phyloP scores from a whole-genome alignment of 2,113 vertebrate genomes.

The Oreochromis aureus region DNA sequence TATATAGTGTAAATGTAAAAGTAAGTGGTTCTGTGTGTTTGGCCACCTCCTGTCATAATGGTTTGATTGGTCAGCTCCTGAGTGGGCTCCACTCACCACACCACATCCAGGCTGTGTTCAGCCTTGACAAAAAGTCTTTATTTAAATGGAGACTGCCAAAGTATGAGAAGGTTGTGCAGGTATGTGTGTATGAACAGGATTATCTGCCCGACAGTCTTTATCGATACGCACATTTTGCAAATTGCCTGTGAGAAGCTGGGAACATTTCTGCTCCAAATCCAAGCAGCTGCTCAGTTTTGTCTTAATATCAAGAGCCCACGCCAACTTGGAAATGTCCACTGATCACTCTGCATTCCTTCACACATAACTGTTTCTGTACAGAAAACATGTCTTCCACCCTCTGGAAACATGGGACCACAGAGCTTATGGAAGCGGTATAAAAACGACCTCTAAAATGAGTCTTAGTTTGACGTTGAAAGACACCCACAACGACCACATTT shows the following conservation, averaged over 20 bases:
- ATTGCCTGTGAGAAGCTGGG: neutral
- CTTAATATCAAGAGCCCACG: neutral
- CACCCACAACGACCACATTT: neutral
- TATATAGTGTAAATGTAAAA: neutral
- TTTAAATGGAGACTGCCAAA: neutral
- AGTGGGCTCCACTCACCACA: neutral
- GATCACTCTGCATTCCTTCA: neutral
- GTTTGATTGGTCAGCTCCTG: neutral
- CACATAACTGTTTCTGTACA: neutral
- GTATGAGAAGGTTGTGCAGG: neutral
- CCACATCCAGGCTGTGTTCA: neutral
- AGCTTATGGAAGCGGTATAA: neutral
- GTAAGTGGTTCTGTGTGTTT: neutral
- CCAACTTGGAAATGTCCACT: neutral
- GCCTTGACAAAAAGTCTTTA: neutral
- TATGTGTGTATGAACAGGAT: neutral
- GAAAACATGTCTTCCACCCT: neutral
- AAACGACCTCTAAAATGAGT: neutral
- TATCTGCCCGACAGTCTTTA: neutral
- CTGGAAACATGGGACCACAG: neutral
- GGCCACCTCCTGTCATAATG: neutral
- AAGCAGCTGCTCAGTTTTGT: neutral
- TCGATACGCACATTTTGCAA: neutral
- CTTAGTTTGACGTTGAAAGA: neutral
- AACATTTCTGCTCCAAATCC: neutral